A percentile compares a stretch with the other conserved stretches of the same genome.
phyloP scores from a whole-genome alignment of 2,888 invertebrate species.

The Melanchra persicariae region DNA sequence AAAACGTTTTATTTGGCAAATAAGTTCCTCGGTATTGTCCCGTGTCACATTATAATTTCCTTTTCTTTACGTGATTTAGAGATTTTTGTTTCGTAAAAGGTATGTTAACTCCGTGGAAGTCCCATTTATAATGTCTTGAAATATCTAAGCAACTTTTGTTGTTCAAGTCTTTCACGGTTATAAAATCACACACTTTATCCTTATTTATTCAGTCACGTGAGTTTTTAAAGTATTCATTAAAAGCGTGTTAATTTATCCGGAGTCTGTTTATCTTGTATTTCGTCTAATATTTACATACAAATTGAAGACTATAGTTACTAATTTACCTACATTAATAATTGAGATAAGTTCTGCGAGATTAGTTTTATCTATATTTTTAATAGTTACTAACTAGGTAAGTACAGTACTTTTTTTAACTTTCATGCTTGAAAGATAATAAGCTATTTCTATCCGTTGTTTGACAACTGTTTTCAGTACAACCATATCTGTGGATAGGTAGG shows the following conservation, averaged over 20 bases:
- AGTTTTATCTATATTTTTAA: slow-evolving; percentile 1
- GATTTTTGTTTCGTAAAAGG: too few relatives aligned
- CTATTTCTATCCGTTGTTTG: too few relatives aligned
- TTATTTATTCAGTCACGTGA: slow-evolving; percentile 8
- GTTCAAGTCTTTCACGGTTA: background rate
- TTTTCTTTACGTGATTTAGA: too few relatives aligned
- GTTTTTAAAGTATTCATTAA: slow-evolving; percentile 18
- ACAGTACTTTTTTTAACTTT: too few relatives aligned
- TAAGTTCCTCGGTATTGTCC: background rate
- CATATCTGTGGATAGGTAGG: too few relatives aligned
- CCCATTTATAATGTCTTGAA: background rate
- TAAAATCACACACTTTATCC: background rate
- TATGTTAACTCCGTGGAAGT: background rate
- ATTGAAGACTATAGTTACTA: slow-evolving; percentile 18
- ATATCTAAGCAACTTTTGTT: background rate
- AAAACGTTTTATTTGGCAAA: slow-evolving; percentile 43
- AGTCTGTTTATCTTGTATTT: slow-evolving; percentile 13
- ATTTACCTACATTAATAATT: slow-evolving; percentile 25
- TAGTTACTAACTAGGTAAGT: background rate
- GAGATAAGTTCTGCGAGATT: background rate
- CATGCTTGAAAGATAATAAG: background rate
- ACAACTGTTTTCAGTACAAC: too few relatives aligned
- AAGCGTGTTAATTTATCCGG: slow-evolving; percentile 13
- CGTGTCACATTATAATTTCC: too few relatives aligned
- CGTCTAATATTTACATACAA: slow-evolving; percentile 31